phyloP scores from a whole-genome alignment of 2,888 invertebrate genomes.

The Galeruca laticollis region DNA sequence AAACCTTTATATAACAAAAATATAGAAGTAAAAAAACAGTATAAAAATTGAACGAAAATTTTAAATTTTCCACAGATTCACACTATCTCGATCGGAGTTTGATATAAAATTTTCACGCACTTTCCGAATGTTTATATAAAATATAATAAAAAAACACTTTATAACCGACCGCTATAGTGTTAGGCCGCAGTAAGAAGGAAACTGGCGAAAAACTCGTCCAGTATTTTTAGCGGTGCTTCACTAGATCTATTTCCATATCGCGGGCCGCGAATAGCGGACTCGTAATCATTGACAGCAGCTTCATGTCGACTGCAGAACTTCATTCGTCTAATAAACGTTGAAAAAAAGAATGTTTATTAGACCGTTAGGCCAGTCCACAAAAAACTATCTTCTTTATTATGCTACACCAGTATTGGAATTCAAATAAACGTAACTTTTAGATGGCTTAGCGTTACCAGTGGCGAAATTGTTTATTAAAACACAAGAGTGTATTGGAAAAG shows the following conservation, averaged over 20 bases:
- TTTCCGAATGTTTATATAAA: conserved; percentile 15
- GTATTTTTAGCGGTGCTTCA: conserved; percentile 61
- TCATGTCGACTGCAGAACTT: conserved; percentile 36
- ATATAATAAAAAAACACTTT: conserved; percentile 30
- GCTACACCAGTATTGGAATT: no score
- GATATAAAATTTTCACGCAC: conserved; percentile 33
- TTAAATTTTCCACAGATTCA: conserved; percentile 33
- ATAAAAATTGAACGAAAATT: conserved; percentile 32
- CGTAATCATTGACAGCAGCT: conserved; percentile 42
- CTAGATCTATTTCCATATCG: conserved; percentile 60
- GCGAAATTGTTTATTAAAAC: no score
- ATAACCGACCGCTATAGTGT: conserved; percentile 55
- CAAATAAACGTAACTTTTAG: background rate
- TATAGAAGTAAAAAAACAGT: conserved; percentile 30
- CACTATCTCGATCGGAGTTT: conserved; percentile 44
- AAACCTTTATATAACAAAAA: conserved; percentile 34
- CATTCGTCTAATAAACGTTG: conserved; percentile 23
- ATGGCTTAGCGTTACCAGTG: background rate
- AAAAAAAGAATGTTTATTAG: conserved; percentile 32
- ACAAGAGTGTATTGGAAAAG: no score
- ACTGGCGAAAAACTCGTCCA: conserved; percentile 62
- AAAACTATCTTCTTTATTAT: background rate
- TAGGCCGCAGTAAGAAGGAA: conserved; percentile 61
- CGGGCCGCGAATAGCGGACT: conserved; percentile 37
- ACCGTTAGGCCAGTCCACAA: conserved; percentile 10